A percentile compares a stretch with the other conserved stretches of the same genome.
Conservation (phyloP, 2,113 vertebrate genomes). For the Cyanoliseus patagonus region DNA sequence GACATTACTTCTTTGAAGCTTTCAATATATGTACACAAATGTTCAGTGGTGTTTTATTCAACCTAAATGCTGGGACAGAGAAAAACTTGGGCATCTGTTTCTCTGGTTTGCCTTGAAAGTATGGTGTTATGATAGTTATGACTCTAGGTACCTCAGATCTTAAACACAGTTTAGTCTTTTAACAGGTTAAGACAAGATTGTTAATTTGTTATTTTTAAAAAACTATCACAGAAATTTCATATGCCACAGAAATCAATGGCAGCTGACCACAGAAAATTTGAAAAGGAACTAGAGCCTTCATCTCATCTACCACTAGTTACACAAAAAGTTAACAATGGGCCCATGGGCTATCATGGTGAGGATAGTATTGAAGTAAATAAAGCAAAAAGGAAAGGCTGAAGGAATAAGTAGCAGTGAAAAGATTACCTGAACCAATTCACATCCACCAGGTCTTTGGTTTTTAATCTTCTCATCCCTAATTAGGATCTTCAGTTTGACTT, state of each 20-base stretch:
- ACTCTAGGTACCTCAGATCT: not conserved
- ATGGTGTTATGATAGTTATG: not conserved
- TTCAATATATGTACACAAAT: not conserved
- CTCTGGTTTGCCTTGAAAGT: not conserved
- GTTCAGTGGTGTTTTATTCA: not conserved
- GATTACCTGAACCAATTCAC: not conserved
- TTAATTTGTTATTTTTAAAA: not conserved
- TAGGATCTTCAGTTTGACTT: slow-evolving; percentile 37
- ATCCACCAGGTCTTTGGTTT: slow-evolving; percentile 47
- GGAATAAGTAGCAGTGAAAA: not conserved
- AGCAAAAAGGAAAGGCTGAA: not conserved
- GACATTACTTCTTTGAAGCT: not conserved
- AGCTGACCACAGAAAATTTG: not conserved
- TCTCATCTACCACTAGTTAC: not conserved
- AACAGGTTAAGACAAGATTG: not conserved
- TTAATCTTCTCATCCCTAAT: slow-evolving; percentile 64
- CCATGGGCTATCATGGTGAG: not conserved
- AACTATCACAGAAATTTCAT: not conserved
- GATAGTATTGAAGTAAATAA: not conserved
- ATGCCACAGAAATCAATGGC: not conserved
- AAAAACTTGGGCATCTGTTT: not conserved
- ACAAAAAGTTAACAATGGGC: not conserved
- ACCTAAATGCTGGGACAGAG: not conserved
- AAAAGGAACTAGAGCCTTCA: not conserved
- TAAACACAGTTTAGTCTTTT: not conserved